These are phyloP conservation scores for Anneissia japonica DNA, from an alignment of 35 echinoderm and acorn worm species.

Conservation along the genomic window DNA sequence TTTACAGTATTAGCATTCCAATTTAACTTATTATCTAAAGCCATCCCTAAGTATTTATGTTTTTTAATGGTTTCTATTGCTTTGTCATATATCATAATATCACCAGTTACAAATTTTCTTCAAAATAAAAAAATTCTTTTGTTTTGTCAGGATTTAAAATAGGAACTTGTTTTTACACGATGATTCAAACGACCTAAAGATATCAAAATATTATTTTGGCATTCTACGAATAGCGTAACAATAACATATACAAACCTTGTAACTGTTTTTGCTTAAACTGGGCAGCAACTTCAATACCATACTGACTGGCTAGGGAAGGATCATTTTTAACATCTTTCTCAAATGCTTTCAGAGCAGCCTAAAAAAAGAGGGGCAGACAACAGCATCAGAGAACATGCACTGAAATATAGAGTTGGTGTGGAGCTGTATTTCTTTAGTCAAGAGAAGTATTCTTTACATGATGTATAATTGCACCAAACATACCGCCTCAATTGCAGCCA, in stretches of 20 bases:
- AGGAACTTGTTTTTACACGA: no score
- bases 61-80: no score
- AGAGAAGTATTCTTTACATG: neutral
- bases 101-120: no score
- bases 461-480: neutral
- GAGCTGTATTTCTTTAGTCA: neutral
- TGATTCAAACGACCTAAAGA: no score
- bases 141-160: no score
- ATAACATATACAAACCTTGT: slow-evolving; percentile 21
- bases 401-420: neutral
- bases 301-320: slow-evolving; percentile 49
- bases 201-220: no score
- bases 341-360: slow-evolving; percentile 87
- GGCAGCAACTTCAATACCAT: slow-evolving; percentile 40
- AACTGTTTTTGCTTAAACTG: slow-evolving; percentile 41
- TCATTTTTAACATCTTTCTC: slow-evolving; percentile 77
- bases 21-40: no score
- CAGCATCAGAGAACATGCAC: neutral
- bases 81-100: no score
- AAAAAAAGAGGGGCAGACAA: slow-evolving; percentile 3
- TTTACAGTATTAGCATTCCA: no score
- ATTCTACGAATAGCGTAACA: no score
- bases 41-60: no score
- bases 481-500: slow-evolving; percentile 86
- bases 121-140: no score